phyloP scores from a whole-genome alignment of 2,888 invertebrate species.

The Drosophila demipolita region DNA sequence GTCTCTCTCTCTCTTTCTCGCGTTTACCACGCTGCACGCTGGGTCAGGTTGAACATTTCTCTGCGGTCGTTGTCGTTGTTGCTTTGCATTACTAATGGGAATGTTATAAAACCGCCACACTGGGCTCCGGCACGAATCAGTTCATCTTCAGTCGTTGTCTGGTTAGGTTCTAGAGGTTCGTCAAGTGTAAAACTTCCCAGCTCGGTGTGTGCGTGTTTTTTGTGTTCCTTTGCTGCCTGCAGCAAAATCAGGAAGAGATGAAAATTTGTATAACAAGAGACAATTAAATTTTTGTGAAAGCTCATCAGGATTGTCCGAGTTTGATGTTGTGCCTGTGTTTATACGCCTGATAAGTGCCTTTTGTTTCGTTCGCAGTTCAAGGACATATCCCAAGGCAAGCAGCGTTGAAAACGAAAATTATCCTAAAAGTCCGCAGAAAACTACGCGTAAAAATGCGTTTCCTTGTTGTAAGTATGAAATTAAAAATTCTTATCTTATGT shows the following conservation, averaged over 20 bases:
- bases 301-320: conserved; percentile 45
- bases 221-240: conserved; percentile 18
- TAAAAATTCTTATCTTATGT: conserved; percentile 8
- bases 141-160: conserved; percentile 83
- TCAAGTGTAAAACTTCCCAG: conserved; percentile 21
- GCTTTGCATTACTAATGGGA: conserved; percentile 70
- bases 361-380: conserved; percentile 72
- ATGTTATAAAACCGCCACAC: conserved; percentile 83
- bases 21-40: conserved; percentile 25
- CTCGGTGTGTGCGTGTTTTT: conserved; percentile 32
- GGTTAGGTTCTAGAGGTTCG: conserved; percentile 60
- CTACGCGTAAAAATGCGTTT: conserved; percentile 57
- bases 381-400: conserved; percentile 56
- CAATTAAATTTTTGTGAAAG: conserved; percentile 39
- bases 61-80: conserved; percentile 32
- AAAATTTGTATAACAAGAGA: conserved; percentile 13
- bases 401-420: conserved; percentile 14
- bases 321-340: conserved; percentile 29
- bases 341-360: conserved; percentile 48
- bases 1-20: conserved; percentile 4
- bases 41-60: conserved; percentile 72
- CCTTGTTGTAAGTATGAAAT: conserved; percentile 65
- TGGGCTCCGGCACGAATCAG: conserved; percentile 82
- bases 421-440: conserved; percentile 2
- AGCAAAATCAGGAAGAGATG: conserved; percentile 8